These are phyloP conservation scores for Spondyliosoma cantharus DNA, from an alignment of 2,797 vertebrate species.

Conservation along the genomic window DNA sequence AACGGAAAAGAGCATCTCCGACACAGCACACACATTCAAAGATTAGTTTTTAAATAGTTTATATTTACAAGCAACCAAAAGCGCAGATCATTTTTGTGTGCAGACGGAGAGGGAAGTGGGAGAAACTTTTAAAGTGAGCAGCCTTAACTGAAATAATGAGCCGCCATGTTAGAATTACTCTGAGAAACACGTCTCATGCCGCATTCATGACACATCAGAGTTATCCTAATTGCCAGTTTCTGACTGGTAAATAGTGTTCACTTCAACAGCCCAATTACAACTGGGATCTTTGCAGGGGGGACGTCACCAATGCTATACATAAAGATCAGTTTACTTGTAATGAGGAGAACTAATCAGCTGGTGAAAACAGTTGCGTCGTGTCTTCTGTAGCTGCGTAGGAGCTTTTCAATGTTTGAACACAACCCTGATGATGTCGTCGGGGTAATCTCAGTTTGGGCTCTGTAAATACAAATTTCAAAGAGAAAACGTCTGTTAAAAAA, in stretches of 20 bases:
- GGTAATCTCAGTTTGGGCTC: neutral
- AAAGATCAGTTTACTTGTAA: neutral
- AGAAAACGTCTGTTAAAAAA: neutral
- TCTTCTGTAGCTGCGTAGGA: neutral
- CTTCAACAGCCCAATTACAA: constrained; percentile 1
- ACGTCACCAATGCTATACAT: neutral
- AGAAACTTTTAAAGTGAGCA: constrained; percentile 18
- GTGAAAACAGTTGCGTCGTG: neutral
- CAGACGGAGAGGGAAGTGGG: neutral
- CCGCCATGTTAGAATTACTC: constrained; percentile 1
- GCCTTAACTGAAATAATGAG: constrained; percentile 29
- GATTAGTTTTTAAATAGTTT: neutral
- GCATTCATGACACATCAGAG: neutral
- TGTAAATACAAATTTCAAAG: neutral
- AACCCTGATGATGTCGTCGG: neutral
- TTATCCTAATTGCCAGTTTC: constrained; percentile 1
- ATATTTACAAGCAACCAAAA: constrained; percentile 16
- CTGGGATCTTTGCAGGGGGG: neutral
- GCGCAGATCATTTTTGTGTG: neutral
- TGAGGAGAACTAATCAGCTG: neutral
- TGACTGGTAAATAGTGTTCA: constrained; percentile 6
- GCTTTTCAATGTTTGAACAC: too few species aligned
- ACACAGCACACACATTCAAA: constrained; percentile 14
- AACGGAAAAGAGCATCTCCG: constrained; percentile 19
- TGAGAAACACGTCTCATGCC: constrained; percentile 5